Percentiles rank a stretch among this genome's conserved stretches.
These are phyloP conservation scores for Netelia virgata DNA, from an alignment of 2,888 invertebrate species.

Conservation along the genomic window DNA sequence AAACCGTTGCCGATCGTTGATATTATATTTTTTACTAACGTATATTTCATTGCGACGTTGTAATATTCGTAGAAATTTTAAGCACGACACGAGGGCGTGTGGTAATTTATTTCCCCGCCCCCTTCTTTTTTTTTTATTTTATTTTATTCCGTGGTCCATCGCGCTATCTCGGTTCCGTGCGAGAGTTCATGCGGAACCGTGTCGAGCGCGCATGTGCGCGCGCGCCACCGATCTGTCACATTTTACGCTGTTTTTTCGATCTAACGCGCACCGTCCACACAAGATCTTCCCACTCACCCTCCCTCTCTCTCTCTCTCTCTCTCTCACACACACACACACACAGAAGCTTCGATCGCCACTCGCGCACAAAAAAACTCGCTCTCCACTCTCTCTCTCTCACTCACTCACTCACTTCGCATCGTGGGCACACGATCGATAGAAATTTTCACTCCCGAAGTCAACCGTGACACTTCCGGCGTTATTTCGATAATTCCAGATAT, in stretches of 20 bases:
- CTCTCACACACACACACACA: neutral
- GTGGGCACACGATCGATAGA: slow-evolving; percentile 2
- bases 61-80: no score
- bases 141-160: neutral
- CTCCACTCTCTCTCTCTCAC: slow-evolving; percentile 14
- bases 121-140: neutral
- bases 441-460: slow-evolving; percentile 12
- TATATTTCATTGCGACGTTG: no score
- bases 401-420: neutral
- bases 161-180: slow-evolving; percentile 33
- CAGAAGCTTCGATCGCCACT: slow-evolving; percentile 50
- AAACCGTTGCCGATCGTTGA: neutral
- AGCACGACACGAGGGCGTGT: no score
- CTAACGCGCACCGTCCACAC: slow-evolving; percentile 27
- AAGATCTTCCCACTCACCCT: slow-evolving; percentile 13
- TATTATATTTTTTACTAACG: no score
- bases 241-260: slow-evolving; percentile 59
- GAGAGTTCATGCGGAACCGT: slow-evolving; percentile 49
- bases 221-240: slow-evolving; percentile 66
- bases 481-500: neutral
- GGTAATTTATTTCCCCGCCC: no score
- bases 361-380: neutral
- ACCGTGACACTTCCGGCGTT: slow-evolving; percentile 20
- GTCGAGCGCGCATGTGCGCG: slow-evolving; percentile 61
- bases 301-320: slow-evolving; percentile 43